phyloP scores from a whole-genome alignment of 2,888 invertebrate species.

The Athetis lepigone region DNA sequence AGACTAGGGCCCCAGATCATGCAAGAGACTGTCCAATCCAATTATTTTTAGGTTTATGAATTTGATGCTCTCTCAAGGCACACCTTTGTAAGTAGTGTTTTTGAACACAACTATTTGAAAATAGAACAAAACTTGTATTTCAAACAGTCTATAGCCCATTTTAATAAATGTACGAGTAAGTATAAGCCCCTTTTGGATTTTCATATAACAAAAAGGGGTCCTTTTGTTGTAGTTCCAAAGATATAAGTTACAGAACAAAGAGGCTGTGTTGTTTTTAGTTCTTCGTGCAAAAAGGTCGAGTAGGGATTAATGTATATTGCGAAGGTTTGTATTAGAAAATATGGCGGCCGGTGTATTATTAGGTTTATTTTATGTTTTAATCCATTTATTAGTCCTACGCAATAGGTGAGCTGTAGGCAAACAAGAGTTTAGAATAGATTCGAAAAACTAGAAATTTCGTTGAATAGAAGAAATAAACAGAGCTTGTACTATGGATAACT shows the following conservation, averaged over 20 bases:
- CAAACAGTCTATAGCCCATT: slow-evolving; percentile 30
- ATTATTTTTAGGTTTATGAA: too few relatives aligned
- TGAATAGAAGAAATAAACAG: too few relatives aligned
- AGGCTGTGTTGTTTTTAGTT: slow-evolving; percentile 25
- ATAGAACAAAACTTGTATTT: slow-evolving; percentile 40
- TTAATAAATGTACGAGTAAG: slow-evolving; percentile 34
- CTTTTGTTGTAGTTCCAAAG: slow-evolving; percentile 34
- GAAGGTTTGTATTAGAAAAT: slow-evolving; percentile 13
- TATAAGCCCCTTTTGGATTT: slow-evolving; percentile 23
- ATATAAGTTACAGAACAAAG: slow-evolving; percentile 18
- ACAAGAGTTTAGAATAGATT: too few relatives aligned
- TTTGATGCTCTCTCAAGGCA: too few relatives aligned
- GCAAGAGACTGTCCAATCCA: too few relatives aligned
- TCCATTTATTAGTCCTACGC: slow-evolving; percentile 14
- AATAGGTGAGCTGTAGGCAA: neutral
- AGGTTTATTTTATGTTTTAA: slow-evolving; percentile 20
- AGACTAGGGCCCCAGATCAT: too few relatives aligned
- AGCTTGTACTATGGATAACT: too few relatives aligned
- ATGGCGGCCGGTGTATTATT: slow-evolving; percentile 11
- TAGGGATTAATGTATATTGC: slow-evolving; percentile 29
- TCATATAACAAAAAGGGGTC: slow-evolving; percentile 39
- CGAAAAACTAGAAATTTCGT: too few relatives aligned
- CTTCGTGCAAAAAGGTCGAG: slow-evolving; percentile 30
- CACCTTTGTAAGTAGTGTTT: too few relatives aligned
- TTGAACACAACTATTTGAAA: too few relatives aligned